Conservation (phyloP, 1,140 invertebrate species). For the Pristionchus pacificus region DNA sequence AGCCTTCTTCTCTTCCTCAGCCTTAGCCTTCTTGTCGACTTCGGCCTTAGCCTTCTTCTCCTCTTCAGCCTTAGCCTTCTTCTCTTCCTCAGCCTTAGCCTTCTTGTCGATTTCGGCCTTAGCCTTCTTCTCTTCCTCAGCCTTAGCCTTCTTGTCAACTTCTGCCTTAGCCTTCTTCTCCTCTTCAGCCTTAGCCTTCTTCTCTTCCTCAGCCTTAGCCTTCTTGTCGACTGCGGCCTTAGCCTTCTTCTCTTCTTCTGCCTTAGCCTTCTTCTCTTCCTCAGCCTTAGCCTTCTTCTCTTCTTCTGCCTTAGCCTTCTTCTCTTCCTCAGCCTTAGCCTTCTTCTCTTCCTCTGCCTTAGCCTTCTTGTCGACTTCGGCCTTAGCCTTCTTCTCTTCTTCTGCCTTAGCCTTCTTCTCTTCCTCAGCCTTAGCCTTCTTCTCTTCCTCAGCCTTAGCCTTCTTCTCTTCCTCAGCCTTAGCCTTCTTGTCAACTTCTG, state of each 20-base stretch:
- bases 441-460: conserved; percentile 14
- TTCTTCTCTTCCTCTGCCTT: conserved; percentile 2
- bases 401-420: neutral
- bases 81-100: neutral
- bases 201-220: neutral
- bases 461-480: conserved; percentile 14
- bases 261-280: conserved; percentile 9
- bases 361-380: conserved; percentile 5
- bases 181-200: neutral
- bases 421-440: neutral
- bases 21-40: conserved; percentile 12
- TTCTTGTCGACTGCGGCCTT: neutral
- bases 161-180: neutral
- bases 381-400: conserved; percentile 8
- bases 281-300: neutral
- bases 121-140: conserved; percentile 10
- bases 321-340: neutral
- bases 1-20: no score
- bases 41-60: conserved; percentile 8
- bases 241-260: conserved; percentile 6
- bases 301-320: neutral
- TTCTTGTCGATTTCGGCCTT: neutral
- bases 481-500: conserved; percentile 9
- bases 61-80: conserved; percentile 8
- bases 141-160: neutral